Conservation (phyloP, 1,140 invertebrate species). For the Mya arenaria region DNA sequence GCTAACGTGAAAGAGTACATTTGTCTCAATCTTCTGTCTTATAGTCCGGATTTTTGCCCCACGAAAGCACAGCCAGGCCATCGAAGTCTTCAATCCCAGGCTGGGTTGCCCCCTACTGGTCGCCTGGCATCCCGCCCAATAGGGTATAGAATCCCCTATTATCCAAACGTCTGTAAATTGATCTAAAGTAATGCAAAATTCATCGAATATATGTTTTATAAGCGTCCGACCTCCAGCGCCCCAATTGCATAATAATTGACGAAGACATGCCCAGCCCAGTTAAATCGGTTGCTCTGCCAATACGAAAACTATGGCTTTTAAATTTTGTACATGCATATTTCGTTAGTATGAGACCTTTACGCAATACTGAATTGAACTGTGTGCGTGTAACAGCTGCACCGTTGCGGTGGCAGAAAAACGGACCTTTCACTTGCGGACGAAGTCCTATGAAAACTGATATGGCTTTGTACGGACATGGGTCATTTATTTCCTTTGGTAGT, state of each 20-base stretch:
- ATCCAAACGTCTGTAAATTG: slow-evolving; percentile 20
- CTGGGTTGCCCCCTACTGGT: background rate
- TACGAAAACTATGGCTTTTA: slow-evolving; percentile 14
- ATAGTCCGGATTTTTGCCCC: background rate
- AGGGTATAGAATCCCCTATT: slow-evolving; percentile 29
- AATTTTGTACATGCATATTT: no score
- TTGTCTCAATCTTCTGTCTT: background rate
- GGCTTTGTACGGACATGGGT: background rate
- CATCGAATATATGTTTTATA: background rate
- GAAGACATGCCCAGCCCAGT: background rate
- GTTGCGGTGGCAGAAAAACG: background rate
- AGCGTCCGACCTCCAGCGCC: background rate
- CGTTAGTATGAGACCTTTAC: background rate
- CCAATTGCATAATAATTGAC: background rate
- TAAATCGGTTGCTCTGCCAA: slow-evolving; percentile 28
- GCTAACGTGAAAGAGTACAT: background rate
- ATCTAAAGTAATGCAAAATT: background rate
- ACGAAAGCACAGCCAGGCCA: background rate
- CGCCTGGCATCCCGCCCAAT: slow-evolving; percentile 1
- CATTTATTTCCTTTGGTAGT: background rate
- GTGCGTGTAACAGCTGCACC: background rate
- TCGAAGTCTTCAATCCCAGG: background rate
- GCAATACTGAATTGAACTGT: background rate
- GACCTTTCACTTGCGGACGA: background rate
- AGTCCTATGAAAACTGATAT: background rate